Conservation (phyloP, 1,140 invertebrate genomes). For the Zaprionus nigranus region DNA sequence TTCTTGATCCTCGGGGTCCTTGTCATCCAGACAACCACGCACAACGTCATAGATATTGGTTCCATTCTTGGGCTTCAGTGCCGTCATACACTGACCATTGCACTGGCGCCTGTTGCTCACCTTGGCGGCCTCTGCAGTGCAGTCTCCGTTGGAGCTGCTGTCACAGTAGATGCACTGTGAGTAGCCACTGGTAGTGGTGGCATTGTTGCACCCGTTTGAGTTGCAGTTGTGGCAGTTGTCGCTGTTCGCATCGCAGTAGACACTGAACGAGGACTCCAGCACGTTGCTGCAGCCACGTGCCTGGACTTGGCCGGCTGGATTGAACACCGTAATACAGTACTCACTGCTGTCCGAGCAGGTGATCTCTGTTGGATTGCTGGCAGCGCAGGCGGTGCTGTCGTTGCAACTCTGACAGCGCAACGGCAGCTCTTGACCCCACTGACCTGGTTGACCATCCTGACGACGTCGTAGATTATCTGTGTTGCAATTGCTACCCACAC, state of each 20-base stretch:
- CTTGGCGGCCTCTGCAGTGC: slow-evolving; percentile 36
- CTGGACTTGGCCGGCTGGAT: slow-evolving; percentile 40
- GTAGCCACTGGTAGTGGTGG: slow-evolving; percentile 46
- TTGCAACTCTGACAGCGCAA: slow-evolving; percentile 62
- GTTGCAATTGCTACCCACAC: slow-evolving; percentile 62
- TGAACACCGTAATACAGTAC: slow-evolving; percentile 78
- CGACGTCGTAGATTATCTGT: slow-evolving; percentile 59
- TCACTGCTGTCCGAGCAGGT: slow-evolving; percentile 49
- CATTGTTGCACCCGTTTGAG: slow-evolving; percentile 72
- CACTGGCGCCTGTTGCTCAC: slow-evolving; percentile 58
- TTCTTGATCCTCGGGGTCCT: slow-evolving; percentile 60
- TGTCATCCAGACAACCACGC: slow-evolving; percentile 74
- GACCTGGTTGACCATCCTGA: slow-evolving; percentile 63
- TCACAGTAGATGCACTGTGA: slow-evolving; percentile 73
- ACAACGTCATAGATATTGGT: slow-evolving; percentile 43
- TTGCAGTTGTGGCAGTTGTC: slow-evolving; percentile 74
- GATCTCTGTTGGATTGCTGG: neutral
- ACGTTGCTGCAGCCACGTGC: slow-evolving; percentile 65
- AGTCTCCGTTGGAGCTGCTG: slow-evolving; percentile 42
- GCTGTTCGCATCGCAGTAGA: slow-evolving; percentile 65
- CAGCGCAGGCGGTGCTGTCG: slow-evolving; percentile 40
- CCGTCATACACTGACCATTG: slow-evolving; percentile 76
- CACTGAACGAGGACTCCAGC: slow-evolving; percentile 52
- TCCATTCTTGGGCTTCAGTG: slow-evolving; percentile 21
- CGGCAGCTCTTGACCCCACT: slow-evolving; percentile 69